Base-by-base conservation (phyloP, 2,888 invertebrate genomes). In the Epinotia ramella region DNA sequence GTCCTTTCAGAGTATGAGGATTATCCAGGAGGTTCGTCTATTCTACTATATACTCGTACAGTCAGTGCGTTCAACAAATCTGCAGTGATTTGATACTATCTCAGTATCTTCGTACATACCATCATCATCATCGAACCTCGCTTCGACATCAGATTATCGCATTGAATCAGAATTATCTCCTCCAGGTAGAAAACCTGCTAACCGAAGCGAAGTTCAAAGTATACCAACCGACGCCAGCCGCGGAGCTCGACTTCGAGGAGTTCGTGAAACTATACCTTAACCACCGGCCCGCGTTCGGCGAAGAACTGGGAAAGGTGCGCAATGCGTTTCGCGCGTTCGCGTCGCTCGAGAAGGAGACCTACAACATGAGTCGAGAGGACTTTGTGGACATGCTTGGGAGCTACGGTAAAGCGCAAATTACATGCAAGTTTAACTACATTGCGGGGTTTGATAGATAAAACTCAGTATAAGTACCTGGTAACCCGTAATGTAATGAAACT, bases 231-330 rank as follows among this genome's bases (percentile, higher is more conserved):
- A 88, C 80, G 87, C 95, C 81, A 86, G 88, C 89, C 2, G 88
- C 94, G 0, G 95, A 95, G 79, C 94, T 97, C 33, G 95, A 95
- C 73, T 96, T 97, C 80, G 95, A 95, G 28, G 96, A 96, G 78
- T 96, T 96, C 78, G 95, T 96, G 0, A 95, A 95, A 83, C 86
- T 96, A 18, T 96, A 96, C 81, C 83, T 96, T 65, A 97, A 96
- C 86, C 96, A 96, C 83, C 94, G 96, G 78, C 96, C 96, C 0
- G 95, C 94, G 0, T 93, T 95, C 80, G 95, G 96, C 0, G 93
- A 95, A 78, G 91, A 88, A 20, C 85, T 88, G 75, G 85, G 84
- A 44, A 87, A 90, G 53, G 80, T 96, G n/a, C 87, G 89, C 73
- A 84, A 88, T 60, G 94, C 95, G 0, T 96, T 96, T 80, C 84